Conservation (phyloP, 2,113 vertebrate species). For the Blennius ocellaris region DNA sequence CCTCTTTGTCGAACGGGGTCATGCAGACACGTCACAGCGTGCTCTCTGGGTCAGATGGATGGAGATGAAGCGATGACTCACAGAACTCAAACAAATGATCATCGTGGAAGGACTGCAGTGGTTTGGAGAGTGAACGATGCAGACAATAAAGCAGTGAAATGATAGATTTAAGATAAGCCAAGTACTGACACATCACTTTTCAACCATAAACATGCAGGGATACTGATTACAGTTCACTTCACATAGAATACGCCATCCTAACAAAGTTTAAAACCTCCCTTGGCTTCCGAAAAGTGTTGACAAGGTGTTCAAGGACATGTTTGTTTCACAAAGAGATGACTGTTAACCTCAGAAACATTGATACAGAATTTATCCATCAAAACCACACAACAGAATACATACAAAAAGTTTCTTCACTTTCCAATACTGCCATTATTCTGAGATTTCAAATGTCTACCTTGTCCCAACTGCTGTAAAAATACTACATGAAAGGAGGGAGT, state of each 20-base stretch:
- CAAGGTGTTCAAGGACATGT: neutral
- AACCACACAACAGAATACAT: neutral
- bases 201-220: neutral
- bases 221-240: neutral
- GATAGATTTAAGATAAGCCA: neutral
- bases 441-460: too few relatives aligned
- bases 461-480: too few relatives aligned
- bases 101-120: neutral
- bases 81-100: slow-evolving; percentile 1
- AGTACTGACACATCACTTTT: neutral
- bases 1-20: slow-evolving; percentile 25
- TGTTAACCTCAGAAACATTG: neutral
- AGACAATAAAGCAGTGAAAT: slow-evolving; percentile 7
- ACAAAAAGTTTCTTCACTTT: neutral
- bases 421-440: too few relatives aligned
- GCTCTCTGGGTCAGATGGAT: slow-evolving; percentile 42
- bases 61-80: slow-evolving; percentile 39
- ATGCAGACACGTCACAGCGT: slow-evolving; percentile 42
- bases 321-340: neutral
- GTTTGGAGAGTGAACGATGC: slow-evolving; percentile 9
- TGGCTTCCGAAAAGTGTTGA: neutral
- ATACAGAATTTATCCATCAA: neutral
- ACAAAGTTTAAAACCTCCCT: too few relatives aligned
- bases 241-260: neutral
- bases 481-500: too few relatives aligned